A percentile compares a stretch with the other conserved stretches of the same genome.
phyloP scores from a whole-genome alignment of 2,797 vertebrate species.

The Botia almorhae region DNA sequence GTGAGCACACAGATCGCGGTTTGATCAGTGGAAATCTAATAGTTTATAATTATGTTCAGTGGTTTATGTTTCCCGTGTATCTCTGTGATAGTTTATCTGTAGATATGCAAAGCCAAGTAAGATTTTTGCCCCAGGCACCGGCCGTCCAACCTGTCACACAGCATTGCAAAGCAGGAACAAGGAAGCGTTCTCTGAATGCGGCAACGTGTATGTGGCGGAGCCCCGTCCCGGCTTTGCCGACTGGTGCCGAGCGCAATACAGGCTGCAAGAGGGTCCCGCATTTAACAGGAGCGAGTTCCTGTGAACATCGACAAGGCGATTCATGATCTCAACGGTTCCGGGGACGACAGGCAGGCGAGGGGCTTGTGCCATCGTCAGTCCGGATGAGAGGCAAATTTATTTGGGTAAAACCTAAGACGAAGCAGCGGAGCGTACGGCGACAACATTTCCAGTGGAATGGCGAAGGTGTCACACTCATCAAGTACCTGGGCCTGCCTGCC shows the following conservation, averaged over 20 bases:
- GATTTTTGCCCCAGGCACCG: slow-evolving; percentile 67
- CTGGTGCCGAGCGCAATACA: slow-evolving; percentile 62
- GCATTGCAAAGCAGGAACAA: slow-evolving; percentile 60
- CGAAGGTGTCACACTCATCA: slow-evolving; percentile 84
- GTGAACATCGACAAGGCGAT: slow-evolving; percentile 80
- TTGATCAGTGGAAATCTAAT: slow-evolving; percentile 7
- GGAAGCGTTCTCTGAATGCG: slow-evolving; percentile 69
- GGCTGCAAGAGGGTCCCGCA: slow-evolving; percentile 75
- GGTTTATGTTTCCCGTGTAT: slow-evolving; percentile 38
- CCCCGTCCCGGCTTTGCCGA: slow-evolving; percentile 64
- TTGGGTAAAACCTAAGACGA: slow-evolving; percentile 78
- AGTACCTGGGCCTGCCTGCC: slow-evolving; percentile 81
- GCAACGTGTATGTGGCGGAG: slow-evolving; percentile 74
- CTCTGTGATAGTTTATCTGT: slow-evolving; percentile 66
- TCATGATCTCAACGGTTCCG: slow-evolving; percentile 79
- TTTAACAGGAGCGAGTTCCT: slow-evolving; percentile 78
- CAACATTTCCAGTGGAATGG: slow-evolving; percentile 78
- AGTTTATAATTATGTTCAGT: slow-evolving; percentile 19
- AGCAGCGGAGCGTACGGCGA: slow-evolving; percentile 79
- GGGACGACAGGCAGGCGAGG: slow-evolving; percentile 76
- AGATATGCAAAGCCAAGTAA: slow-evolving; percentile 66
- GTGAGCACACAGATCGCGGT: not conserved
- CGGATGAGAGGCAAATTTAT: slow-evolving; percentile 81
- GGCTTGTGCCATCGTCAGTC: slow-evolving; percentile 70
- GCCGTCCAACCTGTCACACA: slow-evolving; percentile 74